Conservation (phyloP, 2,888 invertebrate species). For the Meteorus cinctellus region DNA sequence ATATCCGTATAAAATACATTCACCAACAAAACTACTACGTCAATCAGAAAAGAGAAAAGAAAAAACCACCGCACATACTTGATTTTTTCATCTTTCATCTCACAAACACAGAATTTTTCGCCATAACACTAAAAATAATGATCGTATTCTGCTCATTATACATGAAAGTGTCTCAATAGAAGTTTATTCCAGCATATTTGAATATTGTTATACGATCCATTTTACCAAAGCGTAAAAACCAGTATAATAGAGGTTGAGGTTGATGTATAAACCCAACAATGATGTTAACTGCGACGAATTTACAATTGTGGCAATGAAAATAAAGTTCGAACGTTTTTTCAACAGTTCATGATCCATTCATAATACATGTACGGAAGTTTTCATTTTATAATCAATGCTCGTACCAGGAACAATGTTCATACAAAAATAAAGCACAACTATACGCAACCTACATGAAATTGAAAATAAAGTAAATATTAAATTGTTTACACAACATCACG, state of each 20-base stretch:
- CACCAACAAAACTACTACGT: background rate
- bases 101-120: too few relatives aligned
- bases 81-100: too few relatives aligned
- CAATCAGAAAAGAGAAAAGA: background rate
- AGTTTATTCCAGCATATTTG: background rate
- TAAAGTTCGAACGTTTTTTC: background rate
- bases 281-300: background rate
- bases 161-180: background rate
- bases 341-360: background rate
- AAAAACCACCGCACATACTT: background rate
- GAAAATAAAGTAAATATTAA: background rate
- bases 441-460: background rate
- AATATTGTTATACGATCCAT: background rate
- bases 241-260: background rate
- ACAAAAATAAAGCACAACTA: background rate
- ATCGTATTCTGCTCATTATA: too few relatives aligned
- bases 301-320: background rate
- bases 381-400: background rate
- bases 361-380: background rate
- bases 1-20: background rate
- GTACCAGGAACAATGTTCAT: background rate
- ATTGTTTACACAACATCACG: background rate
- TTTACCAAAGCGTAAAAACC: background rate
- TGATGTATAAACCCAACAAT: background rate
- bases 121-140: too few relatives aligned